Base-by-base conservation (phyloP, 1,140 invertebrate genomes). In the Popillia japonica region DNA sequence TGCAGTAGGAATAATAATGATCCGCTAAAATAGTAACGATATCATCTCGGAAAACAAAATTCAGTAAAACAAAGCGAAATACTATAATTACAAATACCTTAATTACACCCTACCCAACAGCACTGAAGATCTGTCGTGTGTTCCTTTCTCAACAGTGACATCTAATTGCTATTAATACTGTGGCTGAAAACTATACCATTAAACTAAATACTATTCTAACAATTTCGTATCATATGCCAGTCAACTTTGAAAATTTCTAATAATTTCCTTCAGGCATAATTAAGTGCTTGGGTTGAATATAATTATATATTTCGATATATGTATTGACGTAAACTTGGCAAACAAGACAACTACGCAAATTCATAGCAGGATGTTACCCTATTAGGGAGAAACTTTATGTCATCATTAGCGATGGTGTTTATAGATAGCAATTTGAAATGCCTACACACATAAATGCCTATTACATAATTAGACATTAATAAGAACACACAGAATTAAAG, bases 341-440 rank as follows among this genome's bases (percentile, higher is more conserved):
- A n/a, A 55, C 17, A 55, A 55, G 17, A 55, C 17, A 55, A 17
- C 14, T 14, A 55, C 48, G 48, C 14, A 55, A 17, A 55, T 55
- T 17, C 48, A 55, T 55, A 55, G n/a, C 17, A n/a, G 14, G 14
- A 55, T n/a, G 6, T 55, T 55, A 55, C 48, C 48, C 48, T n/a
- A 17, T 55, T 55, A 55, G 48, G 48, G 48, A 55, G 48, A 55
- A 55, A 55, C 17, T 17, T 55, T 17, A 55, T n/a, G 48, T 55
- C 48, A 17, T 55, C 14, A 55, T 55, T 55, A 55, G 17, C 48
- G 10, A 17, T 17, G n/a, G 48, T 55, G 48, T 55, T 55, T 55
- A 55, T 17, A 55, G 48, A 2, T 6, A 55, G 11, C 48, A 17
- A 55, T 55, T 55, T 17, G 48, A 55, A 55, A 2, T 55, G 48